phyloP scores from a whole-genome alignment of 1,140 invertebrate species.

The Diprion similis region DNA sequence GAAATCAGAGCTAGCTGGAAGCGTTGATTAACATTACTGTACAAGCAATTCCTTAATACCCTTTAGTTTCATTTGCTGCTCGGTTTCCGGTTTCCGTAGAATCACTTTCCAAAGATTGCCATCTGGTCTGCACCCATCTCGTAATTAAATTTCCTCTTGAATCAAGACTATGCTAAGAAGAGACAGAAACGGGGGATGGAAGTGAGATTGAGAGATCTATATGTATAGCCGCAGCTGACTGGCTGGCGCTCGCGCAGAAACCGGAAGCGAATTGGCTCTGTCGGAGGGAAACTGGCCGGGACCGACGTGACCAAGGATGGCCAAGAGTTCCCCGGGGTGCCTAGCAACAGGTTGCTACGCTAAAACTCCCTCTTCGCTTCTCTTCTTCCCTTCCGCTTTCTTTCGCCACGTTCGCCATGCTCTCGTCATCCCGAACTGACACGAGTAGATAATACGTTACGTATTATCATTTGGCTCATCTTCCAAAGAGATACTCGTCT shows the following conservation, averaged over 20 bases:
- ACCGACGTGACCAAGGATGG: conserved; percentile 27
- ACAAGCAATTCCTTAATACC: too few relatives aligned
- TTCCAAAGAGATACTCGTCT: too few relatives aligned
- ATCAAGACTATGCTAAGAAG: neutral
- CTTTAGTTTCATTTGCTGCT: too few relatives aligned
- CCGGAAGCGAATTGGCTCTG: conserved; percentile 3
- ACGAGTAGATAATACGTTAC: too few relatives aligned
- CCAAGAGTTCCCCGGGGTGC: conserved; percentile 53
- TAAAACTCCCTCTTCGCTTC: conserved; percentile 41
- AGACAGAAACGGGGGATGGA: too few relatives aligned
- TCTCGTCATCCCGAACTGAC: neutral
- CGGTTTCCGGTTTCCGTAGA: too few relatives aligned
- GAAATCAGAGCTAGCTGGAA: too few relatives aligned
- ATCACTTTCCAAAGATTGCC: neutral
- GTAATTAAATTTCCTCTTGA: conserved; percentile 1
- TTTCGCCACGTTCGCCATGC: neutral
- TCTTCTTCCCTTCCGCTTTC: neutral
- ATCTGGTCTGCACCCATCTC: neutral
- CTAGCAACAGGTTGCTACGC: conserved; percentile 59
- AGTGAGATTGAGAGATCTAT: neutral
- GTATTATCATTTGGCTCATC: too few relatives aligned
- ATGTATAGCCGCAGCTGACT: neutral
- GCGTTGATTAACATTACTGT: too few relatives aligned
- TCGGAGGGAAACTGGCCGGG: conserved; percentile 2
- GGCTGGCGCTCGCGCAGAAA: neutral